These are phyloP conservation scores for Heliconius erato DNA, from an alignment of 2,888 invertebrate genomes.

Conservation along the genomic window DNA sequence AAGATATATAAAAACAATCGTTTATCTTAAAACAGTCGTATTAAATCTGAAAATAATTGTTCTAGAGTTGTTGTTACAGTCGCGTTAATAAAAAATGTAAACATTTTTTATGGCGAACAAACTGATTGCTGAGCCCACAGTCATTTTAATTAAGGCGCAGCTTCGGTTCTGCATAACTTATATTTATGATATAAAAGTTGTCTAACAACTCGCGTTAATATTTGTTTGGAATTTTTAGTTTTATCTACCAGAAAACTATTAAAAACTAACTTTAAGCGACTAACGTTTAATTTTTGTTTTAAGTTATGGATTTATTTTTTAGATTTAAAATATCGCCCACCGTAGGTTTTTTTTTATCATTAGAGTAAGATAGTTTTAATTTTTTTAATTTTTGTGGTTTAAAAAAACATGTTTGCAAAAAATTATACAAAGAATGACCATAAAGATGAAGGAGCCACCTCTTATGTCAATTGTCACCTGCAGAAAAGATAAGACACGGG, in stretches of 20 bases:
- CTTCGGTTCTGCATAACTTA: conserved; percentile 26
- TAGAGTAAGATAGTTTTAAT: too few relatives aligned
- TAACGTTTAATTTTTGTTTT: background rate
- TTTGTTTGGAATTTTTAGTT: conserved; percentile 20
- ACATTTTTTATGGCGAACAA: conserved; percentile 20
- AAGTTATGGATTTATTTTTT: background rate
- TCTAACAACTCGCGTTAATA: conserved; percentile 24
- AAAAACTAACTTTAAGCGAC: background rate
- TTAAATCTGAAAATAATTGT: conserved; percentile 10
- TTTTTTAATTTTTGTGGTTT: too few relatives aligned
- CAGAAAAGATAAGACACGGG: too few relatives aligned
- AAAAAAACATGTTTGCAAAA: too few relatives aligned
- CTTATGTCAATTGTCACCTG: too few relatives aligned
- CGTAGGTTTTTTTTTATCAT: too few relatives aligned
- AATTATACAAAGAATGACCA: too few relatives aligned
- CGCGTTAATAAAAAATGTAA: background rate
- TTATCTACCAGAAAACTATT: conserved; percentile 1
- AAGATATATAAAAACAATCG: background rate
- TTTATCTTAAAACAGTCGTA: conserved; percentile 10
- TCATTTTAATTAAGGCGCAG: conserved; percentile 24
- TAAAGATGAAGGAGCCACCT: too few relatives aligned
- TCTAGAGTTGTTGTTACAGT: background rate
- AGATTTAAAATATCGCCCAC: too few relatives aligned
- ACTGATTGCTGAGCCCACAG: conserved; percentile 21
- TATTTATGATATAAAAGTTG: conserved; percentile 22